Conservation (phyloP, 2,888 invertebrate genomes). For the Stramonita haemastoma region DNA sequence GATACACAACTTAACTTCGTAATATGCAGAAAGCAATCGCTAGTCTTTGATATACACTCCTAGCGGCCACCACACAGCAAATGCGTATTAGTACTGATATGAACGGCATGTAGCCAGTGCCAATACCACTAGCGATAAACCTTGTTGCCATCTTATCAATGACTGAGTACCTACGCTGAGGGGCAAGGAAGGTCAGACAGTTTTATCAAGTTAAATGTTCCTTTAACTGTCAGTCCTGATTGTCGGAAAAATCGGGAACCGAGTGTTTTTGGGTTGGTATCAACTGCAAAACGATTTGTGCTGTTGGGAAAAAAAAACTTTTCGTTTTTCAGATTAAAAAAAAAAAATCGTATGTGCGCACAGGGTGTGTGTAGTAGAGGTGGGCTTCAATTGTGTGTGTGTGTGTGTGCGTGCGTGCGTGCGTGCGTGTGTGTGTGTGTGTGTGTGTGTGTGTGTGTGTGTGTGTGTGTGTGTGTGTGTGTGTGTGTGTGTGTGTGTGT, state of each 20-base stretch:
- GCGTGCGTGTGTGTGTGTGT: neutral
- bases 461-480: constrained; percentile 30
- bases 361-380: neutral
- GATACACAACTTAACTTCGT: neutral
- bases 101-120: neutral
- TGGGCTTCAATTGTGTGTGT: neutral
- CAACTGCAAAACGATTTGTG: neutral
- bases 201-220: neutral
- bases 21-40: neutral
- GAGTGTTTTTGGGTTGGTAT: neutral
- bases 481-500: constrained; percentile 33
- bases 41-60: neutral
- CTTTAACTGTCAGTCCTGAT: neutral
- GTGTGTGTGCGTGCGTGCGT: neutral
- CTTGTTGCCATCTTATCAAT: neutral
- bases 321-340: no score
- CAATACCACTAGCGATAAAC: neutral
- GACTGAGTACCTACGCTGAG: neutral
- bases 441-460: neutral
- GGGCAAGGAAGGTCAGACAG: neutral
- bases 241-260: neutral
- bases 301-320: neutral
- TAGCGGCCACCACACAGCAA: no score
- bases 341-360: neutral
- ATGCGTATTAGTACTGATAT: no score